Base-by-base conservation (phyloP, 1,140 invertebrate genomes). In the Ectropis grisescens region DNA sequence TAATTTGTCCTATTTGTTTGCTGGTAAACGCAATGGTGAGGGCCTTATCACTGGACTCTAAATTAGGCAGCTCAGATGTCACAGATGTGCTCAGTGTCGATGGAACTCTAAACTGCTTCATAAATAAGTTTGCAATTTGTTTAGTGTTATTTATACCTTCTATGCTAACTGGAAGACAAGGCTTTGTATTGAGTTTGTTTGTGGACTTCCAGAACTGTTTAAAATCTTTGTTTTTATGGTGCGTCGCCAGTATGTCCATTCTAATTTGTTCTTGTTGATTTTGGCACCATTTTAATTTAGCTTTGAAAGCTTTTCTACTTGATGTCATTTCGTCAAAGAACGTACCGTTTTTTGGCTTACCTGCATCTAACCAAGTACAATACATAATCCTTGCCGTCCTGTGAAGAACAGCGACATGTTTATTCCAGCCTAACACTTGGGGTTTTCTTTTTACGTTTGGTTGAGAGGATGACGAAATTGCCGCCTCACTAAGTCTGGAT, bases 261-360 rank as follows among this genome's bases (percentile, higher is more conserved):
- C n/a, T n/a, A n/a, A n/a, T n/a, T n/a, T n/a, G n/a, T n/a, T n/a
- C n/a, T n/a, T n/a, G n/a, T n/a, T n/a, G n/a, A n/a, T n/a, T n/a
- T n/a, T n/a, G n/a, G n/a, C n/a, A n/a, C 38, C 32, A 41, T 26
- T 34, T 41, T 14, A 35, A 13, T 31, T 35, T 36, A n/a, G 40
- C 10, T 16, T 42, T 36, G 19, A 42, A 42, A 23, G n/a, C 9
- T 15, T 11, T 27, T 26, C 30, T 37, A 6, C 31, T 32, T 12
- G 32, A 13, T 9, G 19, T 14, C 38, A 43, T 33, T 14, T 37
- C 33, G 10, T 41, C 11, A 35, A 14, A 42, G 0, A 28, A 13
- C 1, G 15, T 11, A 32, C 40, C 33, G 8, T n/a, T 29, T 4
- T 4, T 9, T 9, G 29, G 33, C 8, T 13, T 19, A 3, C 32